A percentile compares a stretch with the other conserved stretches of the same genome.
These are phyloP conservation scores for Linyphia triangularis DNA, from an alignment of 2,888 invertebrate genomes.

Conservation along the genomic window DNA sequence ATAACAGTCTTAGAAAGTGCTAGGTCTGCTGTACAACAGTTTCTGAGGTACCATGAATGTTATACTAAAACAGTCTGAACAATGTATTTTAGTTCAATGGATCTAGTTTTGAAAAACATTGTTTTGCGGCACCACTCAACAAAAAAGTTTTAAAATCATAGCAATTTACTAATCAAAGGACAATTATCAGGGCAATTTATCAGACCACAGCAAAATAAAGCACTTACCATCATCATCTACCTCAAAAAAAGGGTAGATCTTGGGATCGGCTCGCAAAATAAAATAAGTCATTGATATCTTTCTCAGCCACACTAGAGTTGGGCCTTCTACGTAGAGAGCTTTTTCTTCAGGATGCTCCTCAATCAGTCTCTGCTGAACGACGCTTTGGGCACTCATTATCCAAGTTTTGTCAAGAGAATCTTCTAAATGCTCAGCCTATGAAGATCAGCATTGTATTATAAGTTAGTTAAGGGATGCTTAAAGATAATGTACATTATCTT, in stretches of 20 bases:
- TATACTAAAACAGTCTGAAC: no score
- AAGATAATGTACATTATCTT: no score
- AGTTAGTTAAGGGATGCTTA: no score
- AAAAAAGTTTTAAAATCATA: not conserved
- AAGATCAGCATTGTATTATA: no score
- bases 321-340: conserved; percentile 91
- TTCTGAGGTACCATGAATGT: no score
- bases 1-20: no score
- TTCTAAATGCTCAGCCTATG: conserved; percentile 85
- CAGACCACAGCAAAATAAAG: not conserved
- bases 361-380: conserved; percentile 86
- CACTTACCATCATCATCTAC: conserved; percentile 83
- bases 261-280: conserved; percentile 87
- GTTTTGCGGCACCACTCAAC: no score
- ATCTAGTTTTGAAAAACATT: not conserved
- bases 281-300: conserved; percentile 90
- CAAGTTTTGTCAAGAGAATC: conserved; percentile 92
- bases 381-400: conserved; percentile 93
- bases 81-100: no score
- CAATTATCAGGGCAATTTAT: not conserved
- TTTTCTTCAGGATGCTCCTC: conserved; percentile 83
- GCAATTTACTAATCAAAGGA: no score
- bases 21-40: no score
- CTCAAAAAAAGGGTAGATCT: conserved; percentile 80
- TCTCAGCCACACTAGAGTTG: conserved; percentile 88